Evolutionary conservation across 2,113 vertebrate genomes (phyloP).

Genomic region (Suncus etruscus): DNA sequence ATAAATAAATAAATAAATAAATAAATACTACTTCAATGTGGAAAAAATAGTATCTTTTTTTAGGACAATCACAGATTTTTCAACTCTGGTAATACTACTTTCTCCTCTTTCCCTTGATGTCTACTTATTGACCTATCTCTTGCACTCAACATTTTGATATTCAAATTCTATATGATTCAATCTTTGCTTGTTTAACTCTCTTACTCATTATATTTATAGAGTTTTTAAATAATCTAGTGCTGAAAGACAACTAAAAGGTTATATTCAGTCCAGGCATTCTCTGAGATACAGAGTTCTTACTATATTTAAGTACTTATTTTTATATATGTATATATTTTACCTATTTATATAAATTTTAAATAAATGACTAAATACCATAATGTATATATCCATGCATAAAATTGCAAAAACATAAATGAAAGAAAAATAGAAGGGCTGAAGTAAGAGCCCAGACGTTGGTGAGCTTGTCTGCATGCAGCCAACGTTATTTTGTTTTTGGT

Average conservation of each 20-base stretch:
- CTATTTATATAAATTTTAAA: no score
- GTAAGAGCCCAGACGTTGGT: no score
- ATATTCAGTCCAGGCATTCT: background rate
- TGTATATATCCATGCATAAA: no score
- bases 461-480: no score
- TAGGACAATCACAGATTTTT: background rate
- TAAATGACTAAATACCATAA: no score
- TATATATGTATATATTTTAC: no score
- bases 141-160: background rate
- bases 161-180: background rate
- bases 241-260: background rate
- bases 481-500: no score
- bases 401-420: no score
- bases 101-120: background rate
- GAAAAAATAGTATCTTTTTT: background rate
- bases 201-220: conserved; percentile 6
- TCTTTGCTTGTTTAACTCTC: background rate
- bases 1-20: no score
- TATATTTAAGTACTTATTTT: background rate
- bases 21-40: background rate
- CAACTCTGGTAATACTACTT: background rate
- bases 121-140: background rate
- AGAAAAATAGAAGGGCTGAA: no score
- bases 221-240: background rate
- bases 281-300: background rate